Percentiles rank a stretch among this genome's conserved stretches.
phyloP scores from a whole-genome alignment of 2,888 invertebrate genomes.

The Troilus luridus region DNA sequence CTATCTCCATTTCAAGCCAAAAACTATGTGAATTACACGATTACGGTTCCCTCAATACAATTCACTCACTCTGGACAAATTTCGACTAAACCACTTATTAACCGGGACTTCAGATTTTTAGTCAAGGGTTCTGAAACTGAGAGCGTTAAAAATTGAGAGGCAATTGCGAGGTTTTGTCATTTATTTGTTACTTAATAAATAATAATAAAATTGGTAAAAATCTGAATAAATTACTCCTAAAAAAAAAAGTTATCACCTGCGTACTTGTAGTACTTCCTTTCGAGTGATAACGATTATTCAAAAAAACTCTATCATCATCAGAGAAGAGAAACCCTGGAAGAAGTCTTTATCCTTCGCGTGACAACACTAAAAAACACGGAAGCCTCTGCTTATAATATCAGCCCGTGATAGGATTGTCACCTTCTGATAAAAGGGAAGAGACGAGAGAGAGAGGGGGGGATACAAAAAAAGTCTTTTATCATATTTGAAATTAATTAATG shows the following conservation, averaged over 20 bases:
- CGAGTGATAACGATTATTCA: neutral
- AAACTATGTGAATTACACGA: too few relatives aligned
- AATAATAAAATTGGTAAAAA: neutral
- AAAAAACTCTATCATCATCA: neutral
- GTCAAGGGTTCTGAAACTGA: too few relatives aligned
- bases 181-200: too few relatives aligned
- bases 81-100: too few relatives aligned
- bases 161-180: too few relatives aligned
- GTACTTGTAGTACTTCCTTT: neutral
- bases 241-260: neutral
- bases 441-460: neutral
- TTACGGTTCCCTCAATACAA: too few relatives aligned
- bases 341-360: slow-evolving; percentile 22
- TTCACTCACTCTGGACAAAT: too few relatives aligned
- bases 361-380: neutral
- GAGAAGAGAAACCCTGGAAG: neutral
- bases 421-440: neutral
- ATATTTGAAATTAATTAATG: neutral
- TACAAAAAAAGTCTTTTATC: neutral
- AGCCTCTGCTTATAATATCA: neutral
- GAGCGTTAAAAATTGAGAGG: too few relatives aligned
- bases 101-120: too few relatives aligned
- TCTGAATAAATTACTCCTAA: neutral
- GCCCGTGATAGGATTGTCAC: neutral
- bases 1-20: too few relatives aligned